These are phyloP conservation scores for Leuciscus idus DNA, from an alignment of 2,113 vertebrate species.

Conservation along the genomic window DNA sequence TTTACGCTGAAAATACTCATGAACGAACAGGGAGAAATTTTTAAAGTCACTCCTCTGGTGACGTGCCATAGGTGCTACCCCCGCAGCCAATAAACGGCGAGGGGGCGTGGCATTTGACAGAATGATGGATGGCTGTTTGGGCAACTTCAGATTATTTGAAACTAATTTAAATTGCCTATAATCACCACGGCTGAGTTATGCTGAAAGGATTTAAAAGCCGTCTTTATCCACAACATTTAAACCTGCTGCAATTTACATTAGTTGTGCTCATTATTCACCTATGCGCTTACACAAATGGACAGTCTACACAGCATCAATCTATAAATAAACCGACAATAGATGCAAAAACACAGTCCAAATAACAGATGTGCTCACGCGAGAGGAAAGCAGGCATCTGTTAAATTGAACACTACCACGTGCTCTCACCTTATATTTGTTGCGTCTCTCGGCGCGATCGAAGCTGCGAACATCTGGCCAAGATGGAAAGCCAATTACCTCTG, in stretches of 20 bases:
- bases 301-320: conserved; percentile 1
- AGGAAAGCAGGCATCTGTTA: conserved; percentile 49
- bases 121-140: conserved; percentile 65
- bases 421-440: conserved; percentile 32
- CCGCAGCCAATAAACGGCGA: conserved; percentile 49
- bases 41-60: conserved; percentile 60
- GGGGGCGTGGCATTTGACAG: conserved; percentile 65
- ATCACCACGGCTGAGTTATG: conserved; percentile 46
- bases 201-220: conserved; percentile 39
- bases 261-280: not conserved
- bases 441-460: conserved; percentile 39
- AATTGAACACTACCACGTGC: conserved; percentile 47
- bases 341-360: conserved; percentile 8
- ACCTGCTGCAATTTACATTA: not conserved
- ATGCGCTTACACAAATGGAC: conserved; percentile 10
- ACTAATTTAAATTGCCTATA: conserved; percentile 51
- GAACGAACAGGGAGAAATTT: conserved; percentile 36
- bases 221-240: not conserved
- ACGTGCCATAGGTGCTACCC: conserved; percentile 53
- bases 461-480: conserved; percentile 58
- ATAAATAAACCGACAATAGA: conserved; percentile 27
- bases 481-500: conserved; percentile 51
- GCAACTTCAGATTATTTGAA: conserved; percentile 54
- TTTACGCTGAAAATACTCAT: conserved; percentile 39
- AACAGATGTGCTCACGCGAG: conserved; percentile 48